Base-by-base conservation (phyloP, 1,140 invertebrate species). In the Drosophila guanche region DNA sequence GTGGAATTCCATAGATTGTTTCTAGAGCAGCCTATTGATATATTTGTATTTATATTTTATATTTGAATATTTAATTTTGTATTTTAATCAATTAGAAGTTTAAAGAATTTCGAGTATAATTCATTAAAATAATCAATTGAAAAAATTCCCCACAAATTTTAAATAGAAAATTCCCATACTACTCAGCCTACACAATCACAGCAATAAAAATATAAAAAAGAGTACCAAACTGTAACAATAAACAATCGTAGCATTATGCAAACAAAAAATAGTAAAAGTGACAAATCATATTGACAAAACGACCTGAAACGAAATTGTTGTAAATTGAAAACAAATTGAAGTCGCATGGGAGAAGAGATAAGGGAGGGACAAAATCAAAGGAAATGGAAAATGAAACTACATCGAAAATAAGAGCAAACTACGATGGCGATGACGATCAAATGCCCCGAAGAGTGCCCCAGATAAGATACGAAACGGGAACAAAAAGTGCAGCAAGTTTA, bases 311-410 rank as follows among this genome's bases (percentile, higher is more conserved):
- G 67, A 89, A 83, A 73, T 88, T 84, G 79, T 89, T 89, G 84
- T 89, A 89, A 89, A 89, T 89, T 89, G 79, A 84, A 89, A 89
- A 84, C 85, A 89, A 89, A 89, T 89, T 89, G 84, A 76, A 84
- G 79, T 60, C 79, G 48, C 42, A 55, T 59, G 67, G 50, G 84
- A 89, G 79, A 79, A 76, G 60, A 22, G 8, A 7, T 22, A 40
- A 33, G 29, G 50, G 16, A 20, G 65, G 76, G 72, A 80, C 72
- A 67, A 86, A 86, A 84, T 85, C 80, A 85, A 85, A 86, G 83
- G 61, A 68, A 88, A 70, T 70, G 65, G 53, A 73, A 79, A 85
- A 85, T 71, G 66, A 76, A 84, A 84, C 59, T 66, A 83, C 72
- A 76, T 50, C 22, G 45, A 65, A 2, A 25, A 25, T n/a, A 29